Base-by-base conservation (phyloP, 2,113 vertebrate species). In the Strigops habroptila region DNA sequence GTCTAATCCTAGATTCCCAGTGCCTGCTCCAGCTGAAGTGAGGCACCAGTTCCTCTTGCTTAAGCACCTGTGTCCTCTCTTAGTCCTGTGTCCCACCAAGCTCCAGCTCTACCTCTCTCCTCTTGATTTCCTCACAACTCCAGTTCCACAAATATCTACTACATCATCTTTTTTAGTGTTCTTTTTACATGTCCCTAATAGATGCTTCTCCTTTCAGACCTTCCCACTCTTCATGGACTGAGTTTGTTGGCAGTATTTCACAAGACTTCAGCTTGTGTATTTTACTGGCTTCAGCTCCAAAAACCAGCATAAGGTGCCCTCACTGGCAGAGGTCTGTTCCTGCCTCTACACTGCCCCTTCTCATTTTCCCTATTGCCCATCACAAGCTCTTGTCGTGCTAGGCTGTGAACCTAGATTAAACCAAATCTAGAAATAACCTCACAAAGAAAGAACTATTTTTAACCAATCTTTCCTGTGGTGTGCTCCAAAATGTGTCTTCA, bases 11-110 rank as follows among this genome's bases (percentile, higher is more conserved):
- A 12, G 16, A 39, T 95, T 70, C 35, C 30, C 43, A 39, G 39
- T 31, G 25, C 23, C 51, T 55, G 28, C 3, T 59, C 27, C 46
- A 35, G 55, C 18, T 53, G 24, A 67, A 49, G 1, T 28, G 21
- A 2, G 4, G 31, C 46, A 77, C 12, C 0, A 0, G 13, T 41
- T 83, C 65, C 33, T 90, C 43, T 79, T 39, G 53, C 6, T 4
- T 57, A 55, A 82, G 16, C 43, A 81, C 18, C 33, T 43, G 12
- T 52, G 37, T 12, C 44, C 28, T 49, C 7, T 41, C 52, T 68
- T 25, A 63, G 18, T 43, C 10, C 77, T 23, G 6, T 49, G 18
- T 48, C 39, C 21, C 46, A 67, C 12, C n/a, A 63, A 74, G 28
- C 33, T 86, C 55, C 10, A 5, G 6, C 31, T 53, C n/a, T 86